Percentiles rank a stretch among this genome's conserved stretches.
phyloP scores from a whole-genome alignment of 2,888 invertebrate species.

The Morinoia aosen region DNA sequence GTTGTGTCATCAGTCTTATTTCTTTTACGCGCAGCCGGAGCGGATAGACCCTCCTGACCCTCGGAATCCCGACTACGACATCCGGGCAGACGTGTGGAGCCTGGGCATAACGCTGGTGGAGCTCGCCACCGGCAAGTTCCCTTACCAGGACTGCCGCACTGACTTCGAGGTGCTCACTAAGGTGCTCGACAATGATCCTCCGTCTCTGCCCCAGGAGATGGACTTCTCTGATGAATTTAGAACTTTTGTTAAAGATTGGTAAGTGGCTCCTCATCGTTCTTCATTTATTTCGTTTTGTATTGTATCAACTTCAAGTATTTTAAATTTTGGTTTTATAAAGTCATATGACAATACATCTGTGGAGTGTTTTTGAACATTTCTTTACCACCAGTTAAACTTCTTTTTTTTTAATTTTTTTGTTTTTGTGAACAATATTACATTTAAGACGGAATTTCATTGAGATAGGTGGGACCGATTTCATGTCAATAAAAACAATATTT shows the following conservation, averaged over 20 bases:
- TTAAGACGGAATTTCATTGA: too few species aligned
- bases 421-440: too few species aligned
- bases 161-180: constrained; percentile 85
- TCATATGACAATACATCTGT: not conserved
- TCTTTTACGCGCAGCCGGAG: constrained; percentile 81
- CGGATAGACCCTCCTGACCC: constrained; percentile 95
- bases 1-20: too few species aligned
- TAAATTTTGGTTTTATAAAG: not conserved
- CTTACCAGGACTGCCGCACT: constrained; percentile 90
- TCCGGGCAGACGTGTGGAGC: constrained; percentile 99
- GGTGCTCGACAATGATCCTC: constrained; percentile 91
- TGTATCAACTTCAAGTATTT: not conserved
- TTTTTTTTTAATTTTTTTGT: too few species aligned
- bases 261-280: constrained; percentile 78
- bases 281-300: not conserved
- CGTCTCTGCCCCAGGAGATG: constrained; percentile 83
- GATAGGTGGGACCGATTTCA: too few species aligned
- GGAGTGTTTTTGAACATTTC: too few species aligned
- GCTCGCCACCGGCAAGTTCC: constrained; percentile 95
- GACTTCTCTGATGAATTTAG: constrained; percentile 89
- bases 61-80: constrained; percentile 95
- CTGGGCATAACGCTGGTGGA: constrained; percentile 96
- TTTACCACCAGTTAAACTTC: too few species aligned
- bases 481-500: too few species aligned
- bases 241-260: constrained; percentile 84